Evolutionary conservation across 2,797 vertebrate genomes (phyloP).

Genomic region (Borostomias antarcticus): DNA sequence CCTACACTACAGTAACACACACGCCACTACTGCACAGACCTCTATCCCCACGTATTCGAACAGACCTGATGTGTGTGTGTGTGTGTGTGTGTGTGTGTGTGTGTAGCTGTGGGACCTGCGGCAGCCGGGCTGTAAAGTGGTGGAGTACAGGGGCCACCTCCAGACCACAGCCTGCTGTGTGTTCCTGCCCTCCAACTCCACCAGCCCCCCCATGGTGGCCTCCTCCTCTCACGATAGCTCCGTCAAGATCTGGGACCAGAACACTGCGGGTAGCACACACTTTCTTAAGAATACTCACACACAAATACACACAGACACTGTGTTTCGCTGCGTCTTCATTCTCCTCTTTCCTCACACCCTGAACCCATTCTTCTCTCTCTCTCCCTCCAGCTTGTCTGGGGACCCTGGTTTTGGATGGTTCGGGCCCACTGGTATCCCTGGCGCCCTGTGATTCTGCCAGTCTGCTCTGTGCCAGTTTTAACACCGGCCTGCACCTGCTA

Average conservation of each 20-base stretch:
- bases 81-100: slow-evolving; percentile 25
- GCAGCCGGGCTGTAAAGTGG: slow-evolving; percentile 83
- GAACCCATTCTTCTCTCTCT: neutral
- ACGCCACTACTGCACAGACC: no score
- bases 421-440: slow-evolving; percentile 84
- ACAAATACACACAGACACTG: neutral
- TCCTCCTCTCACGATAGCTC: slow-evolving; percentile 89
- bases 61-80: slow-evolving; percentile 33
- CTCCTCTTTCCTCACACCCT: neutral
- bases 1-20: no score
- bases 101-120: slow-evolving; percentile 92
- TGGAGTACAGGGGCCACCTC: slow-evolving; percentile 89
- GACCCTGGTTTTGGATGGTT: slow-evolving; percentile 80
- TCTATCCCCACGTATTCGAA: no score
- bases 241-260: slow-evolving; percentile 90
- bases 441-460: slow-evolving; percentile 69
- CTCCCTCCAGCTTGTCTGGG: slow-evolving; percentile 79
- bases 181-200: slow-evolving; percentile 79
- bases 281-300: slow-evolving; percentile 4
- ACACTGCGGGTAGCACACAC: slow-evolving; percentile 83
- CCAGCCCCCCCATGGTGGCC: slow-evolving; percentile 73
- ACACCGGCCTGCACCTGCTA: slow-evolving; percentile 74
- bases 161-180: slow-evolving; percentile 87
- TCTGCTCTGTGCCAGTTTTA: slow-evolving; percentile 86
- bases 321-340: neutral